A percentile compares a stretch with the other conserved stretches of the same genome.
Conservation (phyloP, 2,888 invertebrate species). For the Drosophila anomalipes region DNA sequence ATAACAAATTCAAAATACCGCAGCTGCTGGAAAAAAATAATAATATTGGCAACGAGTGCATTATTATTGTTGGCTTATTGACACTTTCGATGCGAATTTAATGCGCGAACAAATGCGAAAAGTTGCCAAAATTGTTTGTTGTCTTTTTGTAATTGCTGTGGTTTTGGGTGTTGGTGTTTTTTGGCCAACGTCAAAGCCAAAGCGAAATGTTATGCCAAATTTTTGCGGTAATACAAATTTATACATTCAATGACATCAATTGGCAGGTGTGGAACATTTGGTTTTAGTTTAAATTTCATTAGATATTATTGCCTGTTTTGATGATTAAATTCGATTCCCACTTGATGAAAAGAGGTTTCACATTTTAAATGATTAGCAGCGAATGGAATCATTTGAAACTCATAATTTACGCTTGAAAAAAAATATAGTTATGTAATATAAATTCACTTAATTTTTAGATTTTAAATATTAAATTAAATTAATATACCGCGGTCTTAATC, state of each 20-base stretch:
- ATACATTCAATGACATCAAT: background rate
- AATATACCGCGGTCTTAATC: background rate
- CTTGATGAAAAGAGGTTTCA: background rate
- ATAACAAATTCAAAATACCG: background rate
- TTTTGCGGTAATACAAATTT: slow-evolving; percentile 37
- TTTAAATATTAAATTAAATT: background rate
- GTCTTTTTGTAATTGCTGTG: slow-evolving; percentile 61
- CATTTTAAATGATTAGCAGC: background rate
- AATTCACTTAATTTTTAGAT: background rate
- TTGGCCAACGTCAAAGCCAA: slow-evolving; percentile 11
- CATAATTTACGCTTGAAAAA: background rate
- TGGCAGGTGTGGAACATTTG: background rate
- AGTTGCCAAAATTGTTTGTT: slow-evolving; percentile 68
- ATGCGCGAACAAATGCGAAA: slow-evolving; percentile 64
- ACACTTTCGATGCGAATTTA: slow-evolving; percentile 62
- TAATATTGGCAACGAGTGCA: slow-evolving; percentile 47
- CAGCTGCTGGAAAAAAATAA: background rate
- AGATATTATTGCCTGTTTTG: background rate
- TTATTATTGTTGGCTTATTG: slow-evolving; percentile 69
- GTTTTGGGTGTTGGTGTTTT: slow-evolving; percentile 38
- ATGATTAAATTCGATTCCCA: background rate
- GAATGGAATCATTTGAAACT: background rate
- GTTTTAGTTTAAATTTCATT: slow-evolving; percentile 12
- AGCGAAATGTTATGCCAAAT: slow-evolving; percentile 38
- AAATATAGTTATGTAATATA: background rate